Conservation (phyloP, 2,113 vertebrate species). For the Myrmophylax atrothorax region DNA sequence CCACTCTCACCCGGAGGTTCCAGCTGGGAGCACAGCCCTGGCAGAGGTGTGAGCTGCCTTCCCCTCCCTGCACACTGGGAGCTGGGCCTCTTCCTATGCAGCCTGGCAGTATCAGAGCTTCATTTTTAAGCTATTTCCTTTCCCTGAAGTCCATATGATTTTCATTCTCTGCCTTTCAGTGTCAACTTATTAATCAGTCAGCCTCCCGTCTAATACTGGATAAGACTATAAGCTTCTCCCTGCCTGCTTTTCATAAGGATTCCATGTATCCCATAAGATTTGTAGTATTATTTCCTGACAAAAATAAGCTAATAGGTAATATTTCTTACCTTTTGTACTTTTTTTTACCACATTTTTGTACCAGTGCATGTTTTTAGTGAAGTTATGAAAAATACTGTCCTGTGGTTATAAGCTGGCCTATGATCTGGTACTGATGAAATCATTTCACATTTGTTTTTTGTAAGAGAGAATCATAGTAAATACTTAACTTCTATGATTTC, state of each 20-base stretch:
- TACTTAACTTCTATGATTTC: slow-evolving; percentile 21
- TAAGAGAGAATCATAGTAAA: neutral
- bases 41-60: neutral
- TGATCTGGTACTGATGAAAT: slow-evolving; percentile 42
- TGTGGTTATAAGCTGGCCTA: slow-evolving; percentile 44
- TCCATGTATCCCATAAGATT: slow-evolving; percentile 17
- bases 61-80: neutral
- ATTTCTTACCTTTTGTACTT: slow-evolving; percentile 67
- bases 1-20: neutral
- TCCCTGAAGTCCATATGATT: slow-evolving; percentile 31
- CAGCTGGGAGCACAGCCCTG: neutral
- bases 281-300: slow-evolving; percentile 64
- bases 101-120: neutral
- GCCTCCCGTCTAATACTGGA: slow-evolving; percentile 16
- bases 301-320: slow-evolving; percentile 59
- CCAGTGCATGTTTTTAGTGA: slow-evolving; percentile 43
- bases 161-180: slow-evolving; percentile 28
- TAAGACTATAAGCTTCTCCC: slow-evolving; percentile 30
- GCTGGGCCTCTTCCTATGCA: neutral
- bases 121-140: slow-evolving; percentile 26
- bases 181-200: slow-evolving; percentile 33
- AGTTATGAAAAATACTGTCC: slow-evolving; percentile 68
- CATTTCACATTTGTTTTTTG: slow-evolving; percentile 18
- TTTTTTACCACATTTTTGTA: slow-evolving; percentile 38
- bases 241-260: slow-evolving; percentile 41